Evolutionary conservation across 2,888 invertebrate genomes (phyloP), one percentile per base, ranked within the genome.

Genomic region (Sceliomorpha sp.): DNA sequence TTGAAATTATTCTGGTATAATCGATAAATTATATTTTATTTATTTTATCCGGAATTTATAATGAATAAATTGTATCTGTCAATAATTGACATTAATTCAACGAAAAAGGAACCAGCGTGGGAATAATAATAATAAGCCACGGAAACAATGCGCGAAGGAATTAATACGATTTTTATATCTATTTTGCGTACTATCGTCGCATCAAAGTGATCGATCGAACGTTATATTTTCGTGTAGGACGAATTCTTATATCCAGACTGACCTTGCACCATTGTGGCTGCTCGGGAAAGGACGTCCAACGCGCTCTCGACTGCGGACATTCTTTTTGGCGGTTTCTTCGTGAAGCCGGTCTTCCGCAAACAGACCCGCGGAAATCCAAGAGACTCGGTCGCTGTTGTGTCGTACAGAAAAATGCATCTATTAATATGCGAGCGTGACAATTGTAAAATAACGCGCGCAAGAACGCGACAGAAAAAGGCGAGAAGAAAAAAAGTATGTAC

Each of bases 241-340:
- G n/a, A n/a, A n/a, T n/a, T n/a, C n/a, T n/a, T n/a, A n/a, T n/a
- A n/a, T n/a, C n/a, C n/a, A 4, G 50, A 85, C 86, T 80, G 77
- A 88, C 87, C 94, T 89, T 95, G 95, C 77, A 96, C 93, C 95
- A 96, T 96, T 13, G 95, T 95, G 13, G 96, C 96, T 67, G 96
- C 96, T 82, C 96, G 92, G 75, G 96, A 96, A 75, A 96, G 90
- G 77, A 96, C 96, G 85, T 96, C 96, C 87, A 96, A 89, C 70
- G 96, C 94, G 63, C 95, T 94, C 90, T 96, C 96, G 88, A 94
- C 92, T 79, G 92, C 91, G 88, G 93, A 93, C 93, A 93, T 93
- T 78, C 77, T 79, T 75, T 48, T 58, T 36, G 47, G 56, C 50
- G 45, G 24, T 53, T 64, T 63, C 50, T 29, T 58, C 26, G 47